These are phyloP conservation scores for Salvelinus sp. DNA, from an alignment of 2,113 vertebrate species.

Conservation along the genomic window DNA sequence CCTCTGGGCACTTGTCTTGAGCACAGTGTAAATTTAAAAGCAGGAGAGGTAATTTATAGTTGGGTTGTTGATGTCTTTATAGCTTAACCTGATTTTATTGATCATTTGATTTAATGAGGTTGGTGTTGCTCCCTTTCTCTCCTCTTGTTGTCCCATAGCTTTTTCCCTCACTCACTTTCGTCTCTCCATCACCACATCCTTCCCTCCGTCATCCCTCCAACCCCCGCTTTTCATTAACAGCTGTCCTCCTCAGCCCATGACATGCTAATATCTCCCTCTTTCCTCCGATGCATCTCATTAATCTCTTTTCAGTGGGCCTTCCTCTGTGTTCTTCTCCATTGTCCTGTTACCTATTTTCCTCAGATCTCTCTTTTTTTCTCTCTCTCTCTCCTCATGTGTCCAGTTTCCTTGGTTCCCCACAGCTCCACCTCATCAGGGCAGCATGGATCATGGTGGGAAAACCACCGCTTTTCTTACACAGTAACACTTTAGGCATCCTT, in stretches of 20 bases:
- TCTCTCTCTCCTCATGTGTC: constrained; percentile 32
- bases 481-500: constrained; percentile 21
- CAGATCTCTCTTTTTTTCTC: not conserved
- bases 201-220: not conserved
- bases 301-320: constrained; percentile 33
- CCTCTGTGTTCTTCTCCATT: constrained; percentile 34
- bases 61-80: constrained; percentile 15
- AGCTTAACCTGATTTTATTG: constrained; percentile 21
- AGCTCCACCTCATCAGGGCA: constrained; percentile 37
- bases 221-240: constrained; percentile 8
- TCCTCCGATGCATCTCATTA: constrained; percentile 46
- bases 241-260: constrained; percentile 20
- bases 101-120: constrained; percentile 7
- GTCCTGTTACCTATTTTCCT: constrained; percentile 49
- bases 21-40: constrained; percentile 44
- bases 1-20: constrained; percentile 33
- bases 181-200: not conserved
- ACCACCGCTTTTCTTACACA: constrained; percentile 34
- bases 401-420: constrained; percentile 43
- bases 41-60: constrained; percentile 34
- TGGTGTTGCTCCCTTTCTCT: not conserved
- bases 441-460: constrained; percentile 45
- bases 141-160: not conserved
- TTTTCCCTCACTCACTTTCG: not conserved
- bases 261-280: constrained; percentile 36